phyloP scores from a whole-genome alignment of 2,888 invertebrate species.

The Eristalinus sepulchralis region DNA sequence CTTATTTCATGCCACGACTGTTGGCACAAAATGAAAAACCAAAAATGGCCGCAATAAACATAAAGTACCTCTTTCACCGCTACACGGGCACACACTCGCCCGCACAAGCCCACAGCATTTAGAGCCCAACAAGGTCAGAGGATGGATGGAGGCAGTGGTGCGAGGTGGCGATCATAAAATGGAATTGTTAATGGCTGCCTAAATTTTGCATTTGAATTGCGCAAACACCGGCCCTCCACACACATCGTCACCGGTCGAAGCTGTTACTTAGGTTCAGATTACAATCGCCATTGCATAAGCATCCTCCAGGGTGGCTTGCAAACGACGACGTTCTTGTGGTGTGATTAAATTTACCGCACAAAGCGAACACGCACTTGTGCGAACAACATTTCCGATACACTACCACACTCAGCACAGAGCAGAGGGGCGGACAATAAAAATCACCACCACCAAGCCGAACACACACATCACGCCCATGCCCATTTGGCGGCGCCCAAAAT shows the following conservation, averaged over 20 bases:
- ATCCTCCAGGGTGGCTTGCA: background rate
- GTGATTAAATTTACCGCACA: constrained; percentile 53
- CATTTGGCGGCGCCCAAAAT: constrained; percentile 11
- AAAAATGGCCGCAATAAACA: constrained; percentile 31
- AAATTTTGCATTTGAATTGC: constrained; percentile 62
- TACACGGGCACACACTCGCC: background rate
- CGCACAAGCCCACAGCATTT: background rate
- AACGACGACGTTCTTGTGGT: constrained; percentile 8
- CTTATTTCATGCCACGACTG: constrained; percentile 12
- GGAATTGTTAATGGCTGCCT: constrained; percentile 51
- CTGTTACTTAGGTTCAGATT: constrained; percentile 52
- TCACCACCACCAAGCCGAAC: background rate
- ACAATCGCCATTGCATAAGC: constrained; percentile 31
- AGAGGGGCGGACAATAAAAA: constrained; percentile 5
- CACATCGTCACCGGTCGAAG: background rate
- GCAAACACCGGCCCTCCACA: background rate
- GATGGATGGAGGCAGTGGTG: background rate
- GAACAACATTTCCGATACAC: background rate
- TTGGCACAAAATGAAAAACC: constrained; percentile 10
- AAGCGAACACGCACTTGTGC: constrained; percentile 20
- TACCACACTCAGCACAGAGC: background rate
- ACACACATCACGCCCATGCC: background rate
- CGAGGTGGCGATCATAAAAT: constrained; percentile 21
- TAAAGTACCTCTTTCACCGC: constrained; percentile 29
- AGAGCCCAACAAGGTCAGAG: background rate